Evolutionary conservation across 2,113 vertebrate genomes (phyloP).

Genomic region (Notothenia coriiceps): DNA sequence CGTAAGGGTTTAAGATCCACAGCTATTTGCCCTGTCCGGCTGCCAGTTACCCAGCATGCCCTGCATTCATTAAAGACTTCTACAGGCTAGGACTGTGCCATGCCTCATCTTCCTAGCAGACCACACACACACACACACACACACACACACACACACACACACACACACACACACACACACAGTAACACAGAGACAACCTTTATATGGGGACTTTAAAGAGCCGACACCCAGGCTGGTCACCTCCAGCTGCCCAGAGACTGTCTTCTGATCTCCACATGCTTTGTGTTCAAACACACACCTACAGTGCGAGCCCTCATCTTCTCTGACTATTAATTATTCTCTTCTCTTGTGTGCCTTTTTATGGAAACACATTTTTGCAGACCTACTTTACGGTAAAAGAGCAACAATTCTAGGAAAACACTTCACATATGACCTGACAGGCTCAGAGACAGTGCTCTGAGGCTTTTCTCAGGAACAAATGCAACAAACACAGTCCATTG

Average conservation of each 20-base stretch:
- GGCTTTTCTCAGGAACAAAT: not conserved
- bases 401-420: not conserved
- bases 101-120: slow-evolving; percentile 46
- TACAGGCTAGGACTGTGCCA: slow-evolving; percentile 44
- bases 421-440: not conserved
- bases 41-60: slow-evolving; percentile 64
- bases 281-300: not conserved
- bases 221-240: slow-evolving; percentile 6
- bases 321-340: not conserved
- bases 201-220: slow-evolving; percentile 58
- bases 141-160: slow-evolving; percentile 26
- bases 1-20: slow-evolving; percentile 28
- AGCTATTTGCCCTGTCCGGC: slow-evolving; percentile 30
- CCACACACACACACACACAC: slow-evolving; percentile 28
- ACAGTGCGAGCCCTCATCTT: slow-evolving; percentile 6
- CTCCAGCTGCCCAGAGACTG: slow-evolving; percentile 31
- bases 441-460: not conserved
- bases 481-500: not conserved
- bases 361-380: not conserved
- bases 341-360: not conserved
- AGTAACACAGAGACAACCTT: slow-evolving; percentile 51
- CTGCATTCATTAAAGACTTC: slow-evolving; percentile 62
- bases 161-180: too few relatives aligned
- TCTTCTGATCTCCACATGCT: slow-evolving; percentile 7
- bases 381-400: not conserved